These are phyloP conservation scores for Aplocera efformata DNA, from an alignment of 2,888 invertebrate species.

Conservation along the genomic window DNA sequence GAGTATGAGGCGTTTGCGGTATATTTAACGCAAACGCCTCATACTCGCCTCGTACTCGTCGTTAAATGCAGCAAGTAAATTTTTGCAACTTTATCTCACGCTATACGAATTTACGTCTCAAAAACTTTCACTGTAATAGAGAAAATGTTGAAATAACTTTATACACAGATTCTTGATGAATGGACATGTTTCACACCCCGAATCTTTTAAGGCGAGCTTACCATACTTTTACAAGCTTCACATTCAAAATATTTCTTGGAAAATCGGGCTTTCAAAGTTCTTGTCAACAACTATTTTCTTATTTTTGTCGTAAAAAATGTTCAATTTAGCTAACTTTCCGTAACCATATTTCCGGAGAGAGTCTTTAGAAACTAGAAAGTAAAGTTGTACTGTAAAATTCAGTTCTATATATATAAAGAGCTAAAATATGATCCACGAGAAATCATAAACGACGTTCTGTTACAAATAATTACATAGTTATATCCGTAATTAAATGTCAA, in stretches of 20 bases:
- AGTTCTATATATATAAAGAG: no score
- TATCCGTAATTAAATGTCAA: no score
- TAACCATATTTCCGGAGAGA: no score
- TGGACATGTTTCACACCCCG: constrained; percentile 15
- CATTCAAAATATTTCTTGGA: constrained; percentile 8
- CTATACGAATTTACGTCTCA: constrained; percentile 9
- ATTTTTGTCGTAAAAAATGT: no score
- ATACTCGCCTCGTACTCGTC: no score
- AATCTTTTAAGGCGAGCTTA: constrained; percentile 9
- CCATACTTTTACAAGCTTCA: background rate
- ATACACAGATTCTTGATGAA: constrained; percentile 16
- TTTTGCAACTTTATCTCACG: constrained; percentile 8
- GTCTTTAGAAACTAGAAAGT: no score
- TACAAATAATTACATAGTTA: background rate
- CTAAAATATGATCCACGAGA: no score
- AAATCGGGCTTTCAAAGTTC: constrained; percentile 8
- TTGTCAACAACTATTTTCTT: constrained; percentile 1
- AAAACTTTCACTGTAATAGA: constrained; percentile 19
- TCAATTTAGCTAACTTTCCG: no score
- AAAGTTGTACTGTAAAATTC: no score
- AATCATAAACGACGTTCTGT: no score
- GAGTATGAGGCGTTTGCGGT: no score
- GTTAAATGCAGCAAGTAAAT: constrained; percentile 12
- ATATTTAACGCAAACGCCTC: constrained; percentile 8
- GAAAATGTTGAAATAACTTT: constrained; percentile 18